Base-by-base conservation (phyloP, 2,113 vertebrate species). In the Brachypteracias leptosomus region DNA sequence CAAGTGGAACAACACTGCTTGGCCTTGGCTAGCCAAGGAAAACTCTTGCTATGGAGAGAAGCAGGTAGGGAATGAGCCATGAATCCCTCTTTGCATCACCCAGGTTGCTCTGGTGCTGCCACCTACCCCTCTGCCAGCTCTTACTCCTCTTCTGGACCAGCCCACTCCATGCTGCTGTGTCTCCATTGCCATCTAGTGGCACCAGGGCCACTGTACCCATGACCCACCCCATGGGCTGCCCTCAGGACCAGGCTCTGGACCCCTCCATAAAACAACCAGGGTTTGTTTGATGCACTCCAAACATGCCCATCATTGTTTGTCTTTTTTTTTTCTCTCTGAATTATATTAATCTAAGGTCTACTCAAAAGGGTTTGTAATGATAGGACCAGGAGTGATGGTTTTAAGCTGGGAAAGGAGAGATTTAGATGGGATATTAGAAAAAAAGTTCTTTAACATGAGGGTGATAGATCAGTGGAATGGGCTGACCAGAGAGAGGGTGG, bases 111-210 rank as follows among this genome's bases (percentile, higher is more conserved):
- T 36, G 59, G n/a, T 16, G n/a, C n/a, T 66, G 46, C 51, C 76
- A 6, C 7, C 2, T 21, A 17, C 15, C 52, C 38, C 74, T 35
- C 33, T 40, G 75, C n/a, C 74, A 59, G 72, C 46, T 52, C 40
- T 42, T 10, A 16, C n/a, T 26, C 42, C 38, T 8, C 18, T 49
- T 29, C 26, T 76, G 35, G 40, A 3, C 10, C 2, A 55, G 18
- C 21, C 22, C 9, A 2, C 7, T 35, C 10, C 51, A 35, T 28
- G 15, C 14, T 29, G 59, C 61, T 31, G 76, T 6, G 84, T 67
- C 94, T 96, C 75, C 93, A 24, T 83, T 83, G 92, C 95, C 96
- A 96, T 73, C 96, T 97, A 96, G 96, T 5, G 96, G 96, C 80
- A 57, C 16, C 4, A 16, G 5, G 20, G 5, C 51, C 74, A 3